A percentile compares a stretch with the other conserved stretches of the same genome.
These are phyloP conservation scores for Mobula hypostoma DNA, from an alignment of 2,113 vertebrate genomes.

Conservation along the genomic window DNA sequence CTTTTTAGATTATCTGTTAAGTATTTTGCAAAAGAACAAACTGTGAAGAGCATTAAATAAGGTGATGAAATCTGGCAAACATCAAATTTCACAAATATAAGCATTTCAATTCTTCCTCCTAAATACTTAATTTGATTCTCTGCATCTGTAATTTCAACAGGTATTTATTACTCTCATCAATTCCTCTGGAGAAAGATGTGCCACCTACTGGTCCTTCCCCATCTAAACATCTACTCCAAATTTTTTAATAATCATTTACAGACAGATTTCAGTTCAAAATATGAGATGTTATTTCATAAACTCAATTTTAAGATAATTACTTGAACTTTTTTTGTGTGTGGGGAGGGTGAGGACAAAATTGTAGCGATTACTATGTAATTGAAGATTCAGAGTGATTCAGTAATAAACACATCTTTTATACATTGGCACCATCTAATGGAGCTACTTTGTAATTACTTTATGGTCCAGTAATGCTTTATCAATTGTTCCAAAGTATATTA, in stretches of 20 bases:
- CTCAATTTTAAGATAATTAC: background rate
- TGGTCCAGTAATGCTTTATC: background rate
- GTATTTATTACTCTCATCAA: background rate
- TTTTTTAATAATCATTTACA: no score
- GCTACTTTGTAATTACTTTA: constrained; percentile 6
- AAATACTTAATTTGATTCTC: background rate
- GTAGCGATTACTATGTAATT: background rate
- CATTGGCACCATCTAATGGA: constrained; percentile 29
- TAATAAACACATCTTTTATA: background rate
- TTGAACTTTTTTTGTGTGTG: background rate
- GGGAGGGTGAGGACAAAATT: background rate
- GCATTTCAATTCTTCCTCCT: background rate
- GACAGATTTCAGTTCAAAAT: background rate
- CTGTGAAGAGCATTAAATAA: background rate
- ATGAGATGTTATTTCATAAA: background rate
- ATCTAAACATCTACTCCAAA: background rate
- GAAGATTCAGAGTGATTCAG: background rate
- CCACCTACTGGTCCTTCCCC: background rate
- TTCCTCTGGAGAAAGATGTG: background rate
- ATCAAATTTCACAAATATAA: background rate
- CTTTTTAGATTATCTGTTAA: background rate
- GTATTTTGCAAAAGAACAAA: background rate
- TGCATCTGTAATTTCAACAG: background rate
- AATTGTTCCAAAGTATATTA: background rate
- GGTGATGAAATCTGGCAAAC: background rate